Evolutionary conservation across 2,113 vertebrate genomes (phyloP), one percentile per base, ranked within the genome.

Genomic region (Pica pica): DNA sequence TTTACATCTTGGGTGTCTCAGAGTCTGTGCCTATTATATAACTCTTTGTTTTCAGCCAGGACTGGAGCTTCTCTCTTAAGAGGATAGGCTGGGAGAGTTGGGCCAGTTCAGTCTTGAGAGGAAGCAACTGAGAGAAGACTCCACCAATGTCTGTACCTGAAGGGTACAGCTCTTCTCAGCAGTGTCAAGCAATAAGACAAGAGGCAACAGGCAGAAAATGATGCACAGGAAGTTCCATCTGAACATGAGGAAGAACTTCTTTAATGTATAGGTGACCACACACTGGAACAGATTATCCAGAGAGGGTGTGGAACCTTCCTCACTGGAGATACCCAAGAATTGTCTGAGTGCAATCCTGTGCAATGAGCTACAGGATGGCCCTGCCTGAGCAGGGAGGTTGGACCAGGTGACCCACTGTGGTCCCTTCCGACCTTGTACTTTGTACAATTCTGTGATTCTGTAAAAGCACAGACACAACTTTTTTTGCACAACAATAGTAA

Each of bases 161-260:
- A 78, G 9, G 22, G 7, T 46, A 7, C n/a, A n/a, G 13, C n/a
- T 61, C 47, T 21, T 55, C 46, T 79, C 1, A 0, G 39, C 20
- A 13, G 8, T 20, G 9, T 33, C n/a, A 16, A 63, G 24, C 19
- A 30, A 17, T 3, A n/a, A 3, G 28, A 11, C 13, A n/a, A 61
- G 39, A 46, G 55, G 28, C 19, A 61, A 7, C 2, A 10, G 44
- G 19, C 18, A 87, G 39, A 78, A 33, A 24, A 8, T 16, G 19
- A 46, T 30, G 12, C n/a, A 53, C 23, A 20, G 30, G 19, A 33
- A n/a, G 18, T n/a, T 53, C 55, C 24, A 39, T 19, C 33, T 39
- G 19, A 39, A 28, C 9, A 24, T 13, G 28, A 61, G 16, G n/a
- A 70, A 61, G 16, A 39, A 22, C 7, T 18, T 18, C 27, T 33